Evolutionary conservation across 2,888 invertebrate species (phyloP).

Genomic region (Andrena bucephala): DNA sequence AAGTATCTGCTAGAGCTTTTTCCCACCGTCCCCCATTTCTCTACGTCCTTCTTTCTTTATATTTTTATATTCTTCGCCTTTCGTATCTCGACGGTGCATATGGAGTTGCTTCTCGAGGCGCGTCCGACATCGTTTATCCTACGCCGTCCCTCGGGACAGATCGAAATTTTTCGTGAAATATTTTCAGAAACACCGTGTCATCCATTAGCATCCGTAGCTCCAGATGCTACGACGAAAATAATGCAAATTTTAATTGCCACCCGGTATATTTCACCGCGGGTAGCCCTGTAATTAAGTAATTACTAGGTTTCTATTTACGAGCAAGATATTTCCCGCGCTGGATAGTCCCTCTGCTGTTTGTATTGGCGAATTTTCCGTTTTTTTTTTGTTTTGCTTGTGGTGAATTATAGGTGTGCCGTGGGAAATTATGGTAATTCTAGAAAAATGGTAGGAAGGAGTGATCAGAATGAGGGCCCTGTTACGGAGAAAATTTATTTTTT

Average conservation of each 20-base stretch:
- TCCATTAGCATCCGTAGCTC: conserved; percentile 40
- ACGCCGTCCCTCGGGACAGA: conserved; percentile 53
- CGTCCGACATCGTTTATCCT: conserved; percentile 40
- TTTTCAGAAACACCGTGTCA: conserved; percentile 37
- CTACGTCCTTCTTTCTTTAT: not conserved
- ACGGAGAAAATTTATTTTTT: no score
- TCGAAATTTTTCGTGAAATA: conserved; percentile 62
- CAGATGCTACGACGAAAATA: conserved; percentile 37
- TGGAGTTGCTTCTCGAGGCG: conserved; percentile 11
- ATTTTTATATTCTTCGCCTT: conserved; percentile 23
- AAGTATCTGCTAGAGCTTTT: conserved; percentile 84
- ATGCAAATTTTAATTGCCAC: conserved; percentile 53
- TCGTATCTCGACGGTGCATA: conserved; percentile 5
- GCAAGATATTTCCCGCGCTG: not conserved
- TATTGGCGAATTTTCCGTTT: no score
- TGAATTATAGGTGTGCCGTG: not conserved
- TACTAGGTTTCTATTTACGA: conserved; percentile 19
- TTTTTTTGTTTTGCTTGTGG: not conserved
- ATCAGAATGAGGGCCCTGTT: no score
- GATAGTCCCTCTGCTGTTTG: not conserved
- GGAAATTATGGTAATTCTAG: not conserved
- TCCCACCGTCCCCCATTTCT: not conserved
- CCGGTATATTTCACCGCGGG: conserved; percentile 22
- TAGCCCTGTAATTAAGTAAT: conserved; percentile 11
- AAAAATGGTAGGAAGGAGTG: not conserved